Conservation (phyloP, 1,140 invertebrate genomes). For the Platyura marginata region DNA sequence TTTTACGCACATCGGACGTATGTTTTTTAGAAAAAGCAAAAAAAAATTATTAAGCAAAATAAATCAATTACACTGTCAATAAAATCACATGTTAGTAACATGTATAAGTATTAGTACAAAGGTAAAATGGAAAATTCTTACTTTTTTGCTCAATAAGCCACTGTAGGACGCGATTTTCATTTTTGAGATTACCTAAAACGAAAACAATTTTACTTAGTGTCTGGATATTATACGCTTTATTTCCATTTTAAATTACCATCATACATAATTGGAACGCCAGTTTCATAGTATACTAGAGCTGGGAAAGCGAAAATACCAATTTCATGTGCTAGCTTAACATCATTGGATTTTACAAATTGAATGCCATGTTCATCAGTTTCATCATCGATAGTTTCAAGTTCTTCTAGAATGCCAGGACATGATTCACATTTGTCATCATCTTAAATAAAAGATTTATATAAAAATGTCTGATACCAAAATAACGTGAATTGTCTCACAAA, state of each 20-base stretch:
- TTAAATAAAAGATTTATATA: slow-evolving; percentile 17
- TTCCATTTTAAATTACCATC: slow-evolving; percentile 70
- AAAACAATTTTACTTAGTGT: too few species aligned
- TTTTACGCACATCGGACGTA: too few species aligned
- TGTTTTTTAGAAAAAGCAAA: too few species aligned
- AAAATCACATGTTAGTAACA: too few species aligned
- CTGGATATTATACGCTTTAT: too few species aligned
- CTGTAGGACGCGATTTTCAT: slow-evolving; percentile 87
- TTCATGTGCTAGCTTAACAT: slow-evolving; percentile 72
- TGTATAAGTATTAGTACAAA: background rate
- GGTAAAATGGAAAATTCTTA: slow-evolving; percentile 35
- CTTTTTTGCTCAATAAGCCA: slow-evolving; percentile 90
- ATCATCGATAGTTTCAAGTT: slow-evolving; percentile 86
- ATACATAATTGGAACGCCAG: slow-evolving; percentile 83
- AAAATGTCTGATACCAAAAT: background rate
- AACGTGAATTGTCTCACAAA: slow-evolving; percentile 47
- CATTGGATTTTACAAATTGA: slow-evolving; percentile 86
- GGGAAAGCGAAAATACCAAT: slow-evolving; percentile 83
- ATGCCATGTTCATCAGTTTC: slow-evolving; percentile 82
- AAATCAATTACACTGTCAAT: too few species aligned
- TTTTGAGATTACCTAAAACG: slow-evolving; percentile 83
- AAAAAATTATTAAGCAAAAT: too few species aligned
- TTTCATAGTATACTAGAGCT: slow-evolving; percentile 80
- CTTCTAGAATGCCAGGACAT: slow-evolving; percentile 66
- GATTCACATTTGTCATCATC: slow-evolving; percentile 69